Base-by-base conservation (phyloP, 2,113 vertebrate species). In the Chionodraco myersi region DNA sequence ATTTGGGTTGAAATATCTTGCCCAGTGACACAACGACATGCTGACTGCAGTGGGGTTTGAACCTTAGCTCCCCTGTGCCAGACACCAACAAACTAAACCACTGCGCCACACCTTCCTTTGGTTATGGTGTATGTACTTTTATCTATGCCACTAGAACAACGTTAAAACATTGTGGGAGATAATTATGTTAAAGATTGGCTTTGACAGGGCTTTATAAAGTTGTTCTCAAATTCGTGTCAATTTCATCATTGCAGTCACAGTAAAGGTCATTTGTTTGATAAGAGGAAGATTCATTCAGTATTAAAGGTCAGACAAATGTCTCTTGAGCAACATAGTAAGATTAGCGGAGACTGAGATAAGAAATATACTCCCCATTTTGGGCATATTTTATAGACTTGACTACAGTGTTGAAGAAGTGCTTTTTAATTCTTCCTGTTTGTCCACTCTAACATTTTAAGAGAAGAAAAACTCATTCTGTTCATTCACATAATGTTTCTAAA, bases 271-370 rank as follows among this genome's bases (percentile, higher is more conserved):
- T 36, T 18, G 1, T 72, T 36, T 74, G 87, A 91, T 90, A 89
- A 91, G 80, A 75, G 18, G 16, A 6, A 71, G 65, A 63, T 69
- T 79, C 53, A 74, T 4, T 34, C 61, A 72, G 41, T 15, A 14
- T 41, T 49, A 59, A 84, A 85, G 74, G 60, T 84, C 82, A 87
- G 72, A 60, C 73, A 84, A 84, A 85, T 74, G 79, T 90, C 62
- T 68, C 23, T 56, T 9, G 1, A 61, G 58, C 3, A 2, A 54
- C 23, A 71, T 26, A 23, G 10, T 34, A 52, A 57, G 63, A 75
- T 79, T 15, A 76, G 49, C 16, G 18, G 7, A 52, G 7, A 30
- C n/a, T n/a, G 3, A 44, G 74, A 87, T 86, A 85, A 84, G 62
- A 68, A 56, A 47, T 26, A 45, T 0, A 36, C 5, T 0, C 71